Conservation (phyloP, 2,888 invertebrate species). For the Ypsolopha sequella region DNA sequence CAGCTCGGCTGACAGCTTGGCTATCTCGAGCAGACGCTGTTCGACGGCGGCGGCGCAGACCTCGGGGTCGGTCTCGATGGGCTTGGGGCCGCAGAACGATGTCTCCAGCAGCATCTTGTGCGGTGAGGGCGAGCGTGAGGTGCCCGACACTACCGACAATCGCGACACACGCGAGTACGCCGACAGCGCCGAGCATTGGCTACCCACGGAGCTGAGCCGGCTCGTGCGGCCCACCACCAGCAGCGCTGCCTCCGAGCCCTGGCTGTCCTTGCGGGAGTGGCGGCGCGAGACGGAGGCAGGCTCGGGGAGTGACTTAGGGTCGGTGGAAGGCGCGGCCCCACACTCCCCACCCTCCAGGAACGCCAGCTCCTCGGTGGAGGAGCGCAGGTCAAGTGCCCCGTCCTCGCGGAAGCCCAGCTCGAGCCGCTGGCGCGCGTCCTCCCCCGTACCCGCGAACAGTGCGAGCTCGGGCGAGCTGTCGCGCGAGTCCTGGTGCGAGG, state of each 20-base stretch:
- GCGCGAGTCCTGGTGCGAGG: constrained; percentile 88
- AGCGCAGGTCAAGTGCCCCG: constrained; percentile 86
- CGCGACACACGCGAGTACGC: constrained; percentile 47
- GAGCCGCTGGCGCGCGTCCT: constrained; percentile 34
- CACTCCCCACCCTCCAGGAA: constrained; percentile 74
- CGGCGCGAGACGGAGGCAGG: constrained; percentile 24
- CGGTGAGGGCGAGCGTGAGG: constrained; percentile 86
- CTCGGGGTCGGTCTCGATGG: constrained; percentile 69
- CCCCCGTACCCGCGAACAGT: constrained; percentile 72
- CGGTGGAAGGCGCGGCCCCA: constrained; percentile 5
- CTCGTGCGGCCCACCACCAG: constrained; percentile 85
- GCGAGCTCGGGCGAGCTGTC: constrained; percentile 90
- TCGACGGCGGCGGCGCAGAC: constrained; percentile 58
- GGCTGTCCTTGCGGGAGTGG: constrained; percentile 79
- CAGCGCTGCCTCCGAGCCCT: constrained; percentile 82
- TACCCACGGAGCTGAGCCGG: constrained; percentile 85
- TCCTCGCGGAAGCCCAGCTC: constrained; percentile 77
- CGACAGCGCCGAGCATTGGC: constrained; percentile 77
- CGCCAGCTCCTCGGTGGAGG: constrained; percentile 90
- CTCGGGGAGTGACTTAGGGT: constrained; percentile 1
- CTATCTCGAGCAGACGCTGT: constrained; percentile 52
- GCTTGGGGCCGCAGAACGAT: constrained; percentile 90
- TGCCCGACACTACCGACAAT: constrained; percentile 59
- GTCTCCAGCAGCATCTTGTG: constrained; percentile 92
- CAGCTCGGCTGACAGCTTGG: constrained; percentile 23